Percentiles rank a stretch among this genome's conserved stretches.
Conservation (phyloP, 2,797 vertebrate genomes). For the Lithobates pipiens region DNA sequence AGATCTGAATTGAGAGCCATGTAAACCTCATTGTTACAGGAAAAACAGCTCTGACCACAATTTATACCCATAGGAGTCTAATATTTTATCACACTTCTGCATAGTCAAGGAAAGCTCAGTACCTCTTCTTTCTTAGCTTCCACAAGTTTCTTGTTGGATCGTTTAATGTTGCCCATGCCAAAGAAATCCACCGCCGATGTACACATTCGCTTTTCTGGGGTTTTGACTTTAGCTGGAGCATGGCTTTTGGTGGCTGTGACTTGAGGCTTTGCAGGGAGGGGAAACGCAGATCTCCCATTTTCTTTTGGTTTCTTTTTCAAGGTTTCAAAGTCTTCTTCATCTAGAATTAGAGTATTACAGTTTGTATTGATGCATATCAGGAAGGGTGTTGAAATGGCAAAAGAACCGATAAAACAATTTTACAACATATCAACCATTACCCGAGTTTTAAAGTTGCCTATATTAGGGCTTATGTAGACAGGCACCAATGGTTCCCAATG, state of each 20-base stretch:
- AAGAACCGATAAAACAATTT: no score
- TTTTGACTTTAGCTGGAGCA: constrained; percentile 73
- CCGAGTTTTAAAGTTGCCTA: no score
- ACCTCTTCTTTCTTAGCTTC: constrained; percentile 91
- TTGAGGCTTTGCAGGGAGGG: constrained; percentile 64
- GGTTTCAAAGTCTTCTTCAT: constrained; percentile 89
- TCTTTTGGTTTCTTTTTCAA: constrained; percentile 83
- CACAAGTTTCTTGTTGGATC: constrained; percentile 93
- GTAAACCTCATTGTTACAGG: no score
- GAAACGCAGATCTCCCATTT: constrained; percentile 69
- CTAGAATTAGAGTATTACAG: constrained; percentile 64
- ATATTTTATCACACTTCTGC: background rate
- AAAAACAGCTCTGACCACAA: no score
- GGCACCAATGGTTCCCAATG: no score
- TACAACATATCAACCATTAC: no score
- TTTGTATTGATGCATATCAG: no score
- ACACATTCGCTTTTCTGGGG: constrained; percentile 80
- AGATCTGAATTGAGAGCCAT: no score
- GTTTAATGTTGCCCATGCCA: constrained; percentile 80
- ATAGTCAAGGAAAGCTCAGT: background rate
- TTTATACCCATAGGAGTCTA: background rate
- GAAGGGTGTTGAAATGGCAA: no score
- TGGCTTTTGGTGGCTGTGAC: constrained; percentile 60
- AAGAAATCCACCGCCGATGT: constrained; percentile 91
- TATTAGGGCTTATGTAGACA: no score